Base-by-base conservation (phyloP, 2,888 invertebrate species). In the Ypsolopha sequella region DNA sequence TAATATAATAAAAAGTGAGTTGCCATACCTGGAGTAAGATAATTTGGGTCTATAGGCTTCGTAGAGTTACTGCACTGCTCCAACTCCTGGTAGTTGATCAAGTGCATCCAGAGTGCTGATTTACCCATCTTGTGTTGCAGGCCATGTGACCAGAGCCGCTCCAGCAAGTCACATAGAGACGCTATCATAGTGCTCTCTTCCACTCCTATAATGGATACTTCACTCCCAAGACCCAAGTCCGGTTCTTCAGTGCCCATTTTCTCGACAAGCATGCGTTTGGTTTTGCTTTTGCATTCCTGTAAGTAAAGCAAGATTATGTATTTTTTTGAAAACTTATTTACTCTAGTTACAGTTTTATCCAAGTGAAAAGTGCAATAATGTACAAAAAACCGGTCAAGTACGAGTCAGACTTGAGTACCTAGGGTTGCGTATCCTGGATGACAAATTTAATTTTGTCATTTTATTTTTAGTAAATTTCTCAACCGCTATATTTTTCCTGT, bases 131-230 rank as follows among this genome's bases (percentile, higher is more conserved):
- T 99, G 55, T 93, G 94, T 60, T 97, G 97, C 50, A 98, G 84
- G 0, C 99, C 99, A 70, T 99, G 99, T 0, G 97, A 95, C 99
- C 99, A 99, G 34, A 99, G 94, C 59, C 99, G 89, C 80, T 99
- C 99, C 48, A 99, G 80, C 51, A 99, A 89, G 82, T 99, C 99
- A 80, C 99, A 99, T 6, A 99, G 88, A 52, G 97, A 95, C n/a
- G 98, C 98, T 44, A 99, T 98, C 63, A 99, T 89, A 0, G 99
- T 99, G 70, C 97, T 99, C 76, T 99, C 99, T 80, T 99, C 99
- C 0, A 97, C 93, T 47, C 91, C 92, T 0, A 89, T 88, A 55
- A 90, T 77, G 0, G 89, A 88, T 2, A 90, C 88, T 66, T 96
- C 95, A 44, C 93, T 93, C 41, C 93, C 93, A 57, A 98, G 94